These are phyloP conservation scores for Galaxea fascicularis DNA, from an alignment of 92 coral and sea anemone genomes.

Conservation along the genomic window DNA sequence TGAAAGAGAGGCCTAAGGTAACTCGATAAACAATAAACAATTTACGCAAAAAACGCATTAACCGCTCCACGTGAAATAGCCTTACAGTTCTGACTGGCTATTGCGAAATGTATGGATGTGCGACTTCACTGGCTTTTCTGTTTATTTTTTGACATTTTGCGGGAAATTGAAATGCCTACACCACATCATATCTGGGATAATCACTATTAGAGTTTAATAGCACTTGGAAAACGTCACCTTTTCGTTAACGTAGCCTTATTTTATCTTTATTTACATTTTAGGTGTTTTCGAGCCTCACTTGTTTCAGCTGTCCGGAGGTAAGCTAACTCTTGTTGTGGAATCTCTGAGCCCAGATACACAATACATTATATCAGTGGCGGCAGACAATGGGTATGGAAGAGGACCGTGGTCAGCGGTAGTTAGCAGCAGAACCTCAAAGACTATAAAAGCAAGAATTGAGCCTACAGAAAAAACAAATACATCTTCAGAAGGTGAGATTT, in stretches of 20 bases:
- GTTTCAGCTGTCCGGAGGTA: neutral
- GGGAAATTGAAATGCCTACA: too few relatives aligned
- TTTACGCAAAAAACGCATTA: too few relatives aligned
- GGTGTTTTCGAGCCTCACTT: neutral
- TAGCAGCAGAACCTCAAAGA: neutral
- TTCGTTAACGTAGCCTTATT: neutral
- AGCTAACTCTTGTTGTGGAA: neutral
- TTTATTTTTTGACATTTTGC: too few relatives aligned
- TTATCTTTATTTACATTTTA: neutral
- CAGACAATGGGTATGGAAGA: constrained; percentile 9
- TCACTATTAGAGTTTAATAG: neutral
- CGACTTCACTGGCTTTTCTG: too few relatives aligned
- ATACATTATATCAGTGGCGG: constrained; percentile 8
- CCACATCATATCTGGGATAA: too few relatives aligned
- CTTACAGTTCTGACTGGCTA: too few relatives aligned
- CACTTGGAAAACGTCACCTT: neutral
- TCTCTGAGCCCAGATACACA: constrained; percentile 7
- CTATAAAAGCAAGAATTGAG: constrained; percentile 24
- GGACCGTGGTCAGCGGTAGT: neutral
- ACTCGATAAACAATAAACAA: too few relatives aligned
- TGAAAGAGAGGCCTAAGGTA: too few relatives aligned
- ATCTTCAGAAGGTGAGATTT: neutral
- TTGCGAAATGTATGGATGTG: too few relatives aligned
- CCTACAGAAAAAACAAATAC: neutral
- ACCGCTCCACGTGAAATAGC: too few relatives aligned